phyloP scores from a whole-genome alignment of 1,140 invertebrate species.

The Drosophila tani region DNA sequence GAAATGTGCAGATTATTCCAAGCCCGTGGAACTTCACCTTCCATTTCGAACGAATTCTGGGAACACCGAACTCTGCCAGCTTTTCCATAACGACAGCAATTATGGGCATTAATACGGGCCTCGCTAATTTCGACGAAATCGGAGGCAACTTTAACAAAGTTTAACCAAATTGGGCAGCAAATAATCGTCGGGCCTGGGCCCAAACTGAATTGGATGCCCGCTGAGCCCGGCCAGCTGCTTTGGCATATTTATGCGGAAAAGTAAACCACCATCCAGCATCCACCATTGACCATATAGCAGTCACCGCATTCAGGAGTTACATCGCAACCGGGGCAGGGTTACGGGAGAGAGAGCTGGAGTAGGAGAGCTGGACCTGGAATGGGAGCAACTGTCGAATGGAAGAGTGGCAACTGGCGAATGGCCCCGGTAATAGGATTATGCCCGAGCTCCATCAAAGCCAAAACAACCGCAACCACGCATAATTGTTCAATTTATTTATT shows the following conservation, averaged over 20 bases:
- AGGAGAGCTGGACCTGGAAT: background rate
- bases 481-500: constrained; percentile 84
- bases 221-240: constrained; percentile 24
- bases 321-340: background rate
- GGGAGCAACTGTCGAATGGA: constrained; percentile 38
- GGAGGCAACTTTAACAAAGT: constrained; percentile 29
- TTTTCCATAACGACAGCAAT: constrained; percentile 1
- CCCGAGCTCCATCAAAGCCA: constrained; percentile 76
- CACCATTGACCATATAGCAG: constrained; percentile 27
- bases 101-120: constrained; percentile 13
- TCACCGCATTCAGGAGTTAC: constrained; percentile 39
- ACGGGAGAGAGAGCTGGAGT: background rate
- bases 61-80: background rate
- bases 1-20: no score
- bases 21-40: background rate
- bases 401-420: constrained; percentile 40
- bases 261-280: constrained; percentile 35
- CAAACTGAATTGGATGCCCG: background rate
- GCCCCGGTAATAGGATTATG: constrained; percentile 76
- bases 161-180: constrained; percentile 34
- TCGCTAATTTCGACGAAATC: constrained; percentile 12
- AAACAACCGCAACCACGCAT: constrained; percentile 82
- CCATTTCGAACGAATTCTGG: background rate
- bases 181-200: constrained; percentile 7
- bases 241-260: constrained; percentile 54